Percentiles rank a stretch among this genome's conserved stretches.
Conservation (phyloP, 2,797 vertebrate genomes). For the Dromococcyx pavoninus region DNA sequence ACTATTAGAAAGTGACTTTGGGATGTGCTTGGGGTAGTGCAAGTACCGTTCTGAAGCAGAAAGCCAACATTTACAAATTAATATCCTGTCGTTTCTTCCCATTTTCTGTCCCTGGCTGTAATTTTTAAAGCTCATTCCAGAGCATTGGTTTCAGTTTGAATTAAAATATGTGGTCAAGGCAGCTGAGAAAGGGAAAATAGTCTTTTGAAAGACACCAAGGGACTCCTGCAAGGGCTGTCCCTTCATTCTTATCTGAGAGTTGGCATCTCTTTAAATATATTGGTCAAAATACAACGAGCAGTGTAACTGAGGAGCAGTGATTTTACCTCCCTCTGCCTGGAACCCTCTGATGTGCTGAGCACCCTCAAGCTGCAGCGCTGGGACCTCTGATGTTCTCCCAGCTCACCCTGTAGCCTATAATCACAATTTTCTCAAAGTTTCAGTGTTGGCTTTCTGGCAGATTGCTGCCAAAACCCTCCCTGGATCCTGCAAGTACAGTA, state of each 20-base stretch:
- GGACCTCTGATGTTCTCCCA: background rate
- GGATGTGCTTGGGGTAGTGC: background rate
- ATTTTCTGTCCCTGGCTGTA: background rate
- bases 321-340: background rate
- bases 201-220: background rate
- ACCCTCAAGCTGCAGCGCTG: background rate
- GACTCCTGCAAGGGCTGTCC: background rate
- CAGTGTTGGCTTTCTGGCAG: background rate
- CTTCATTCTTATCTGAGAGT: background rate
- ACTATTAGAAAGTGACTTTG: background rate
- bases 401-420: background rate
- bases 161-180: background rate
- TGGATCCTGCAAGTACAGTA: background rate
- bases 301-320: background rate
- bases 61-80: background rate
- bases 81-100: background rate
- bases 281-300: accelerated
- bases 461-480: background rate
- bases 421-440: background rate
- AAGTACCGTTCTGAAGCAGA: background rate
- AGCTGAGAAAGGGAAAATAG: background rate
- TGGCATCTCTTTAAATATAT: background rate
- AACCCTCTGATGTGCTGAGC: background rate
- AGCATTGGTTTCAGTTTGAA: background rate
- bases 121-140: background rate